Conservation (phyloP, 2,113 vertebrate genomes). For the Melospiza georgiana region DNA sequence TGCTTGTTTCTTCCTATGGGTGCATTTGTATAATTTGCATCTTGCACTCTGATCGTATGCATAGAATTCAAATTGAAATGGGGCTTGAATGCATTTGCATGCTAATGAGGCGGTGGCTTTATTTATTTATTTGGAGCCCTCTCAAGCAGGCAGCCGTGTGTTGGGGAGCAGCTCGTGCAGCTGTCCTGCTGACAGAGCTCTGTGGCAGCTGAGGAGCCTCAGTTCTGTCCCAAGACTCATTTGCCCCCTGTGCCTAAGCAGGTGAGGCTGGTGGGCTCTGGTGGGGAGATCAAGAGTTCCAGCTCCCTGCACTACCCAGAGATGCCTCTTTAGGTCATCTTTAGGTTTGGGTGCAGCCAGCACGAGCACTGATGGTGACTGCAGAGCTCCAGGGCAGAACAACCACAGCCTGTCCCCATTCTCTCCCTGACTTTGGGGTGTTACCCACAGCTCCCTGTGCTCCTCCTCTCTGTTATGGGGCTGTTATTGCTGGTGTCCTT, state of each 20-base stretch:
- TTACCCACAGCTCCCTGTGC: background rate
- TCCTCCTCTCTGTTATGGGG: background rate
- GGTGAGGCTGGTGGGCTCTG: background rate
- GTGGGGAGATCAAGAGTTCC: background rate
- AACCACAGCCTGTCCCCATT: accelerated
- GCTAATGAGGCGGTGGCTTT: conserved; percentile 67
- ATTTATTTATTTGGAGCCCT: conserved; percentile 70
- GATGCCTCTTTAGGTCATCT: too few relatives aligned
- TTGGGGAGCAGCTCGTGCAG: background rate
- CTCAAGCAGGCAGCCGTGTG: conserved; percentile 31
- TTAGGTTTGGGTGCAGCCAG: background rate
- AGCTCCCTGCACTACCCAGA: background rate
- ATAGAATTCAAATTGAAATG: conserved; percentile 78
- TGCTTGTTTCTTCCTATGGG: conserved; percentile 75
- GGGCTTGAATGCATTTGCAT: conserved; percentile 78
- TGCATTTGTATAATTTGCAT: conserved; percentile 80
- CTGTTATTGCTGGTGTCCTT: background rate
- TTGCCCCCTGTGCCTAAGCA: accelerated
- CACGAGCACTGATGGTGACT: accelerated
- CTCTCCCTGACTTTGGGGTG: background rate
- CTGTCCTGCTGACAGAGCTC: background rate
- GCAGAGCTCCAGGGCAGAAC: accelerated
- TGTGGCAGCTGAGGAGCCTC: background rate
- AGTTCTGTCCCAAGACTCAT: background rate
- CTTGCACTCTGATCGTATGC: conserved; percentile 77